Base-by-base conservation (phyloP, 2,797 vertebrate species). In the Hyperoplus lanceolatus region DNA sequence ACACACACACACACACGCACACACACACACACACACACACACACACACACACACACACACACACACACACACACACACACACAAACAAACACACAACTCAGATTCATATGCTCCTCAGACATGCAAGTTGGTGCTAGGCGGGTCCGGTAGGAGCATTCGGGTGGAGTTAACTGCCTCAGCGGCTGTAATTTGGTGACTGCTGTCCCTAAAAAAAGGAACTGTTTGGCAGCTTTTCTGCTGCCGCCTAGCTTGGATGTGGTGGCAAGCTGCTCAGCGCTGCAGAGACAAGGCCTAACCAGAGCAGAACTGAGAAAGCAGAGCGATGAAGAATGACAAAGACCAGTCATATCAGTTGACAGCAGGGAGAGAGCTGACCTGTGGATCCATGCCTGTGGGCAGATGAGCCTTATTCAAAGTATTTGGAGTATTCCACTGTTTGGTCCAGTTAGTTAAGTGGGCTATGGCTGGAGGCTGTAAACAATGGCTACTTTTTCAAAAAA, bases 141-240 rank as follows among this genome's bases (percentile, higher is more conserved):
- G 90, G 90, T 94, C 93, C 86, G 50, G 83, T 75, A 87, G 83
- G 72, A 89, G 84, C 58, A 6, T 77, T 92, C 73, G 92, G 93
- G 93, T 94, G 93, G 93, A 94, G 94, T 95, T 91, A 94, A 94
- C 89, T 93, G 87, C 81, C 74, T 76, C 89, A 84, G 89, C 36
- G 62, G 90, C 94, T 95, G 91, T 95, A 95, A 96, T 95, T 96
- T 96, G 91, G 94, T 95, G 92, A 95, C 92, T 95, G 91, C 77
- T 78, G 64, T 89, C 82, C 92, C 94, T 94, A 95, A 95, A 96
- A 93, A 95, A 95, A 94, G 93, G 87, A 93, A 86, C 91, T 64
- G 74, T 80, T 92, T 95, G 94, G 94, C 90, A 94, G 89, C 90
- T 89, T 76, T 79, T 77, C 85, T 90, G 85, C 71, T 87, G 92